phyloP scores from a whole-genome alignment of 1,140 invertebrate species.

The Meloidogyne chitwoodi region DNA sequence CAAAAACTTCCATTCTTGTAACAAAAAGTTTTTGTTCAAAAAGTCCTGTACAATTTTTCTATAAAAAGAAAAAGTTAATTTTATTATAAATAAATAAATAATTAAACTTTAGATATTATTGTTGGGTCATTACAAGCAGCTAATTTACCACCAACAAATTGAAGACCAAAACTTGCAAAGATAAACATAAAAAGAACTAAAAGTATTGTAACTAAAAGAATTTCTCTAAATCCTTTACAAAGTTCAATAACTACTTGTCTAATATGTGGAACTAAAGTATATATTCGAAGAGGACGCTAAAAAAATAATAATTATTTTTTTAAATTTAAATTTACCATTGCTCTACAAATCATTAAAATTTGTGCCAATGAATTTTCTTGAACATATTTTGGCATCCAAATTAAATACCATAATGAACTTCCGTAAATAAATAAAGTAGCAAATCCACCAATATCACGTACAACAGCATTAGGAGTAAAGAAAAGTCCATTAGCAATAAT shows the following conservation, averaged over 20 bases:
- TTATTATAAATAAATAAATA: neutral
- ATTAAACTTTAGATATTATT: constrained; percentile 10
- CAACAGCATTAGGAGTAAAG: constrained; percentile 96
- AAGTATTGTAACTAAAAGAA: constrained; percentile 88
- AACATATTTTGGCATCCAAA: constrained; percentile 89
- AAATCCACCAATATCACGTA: constrained; percentile 92
- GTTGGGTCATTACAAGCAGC: constrained; percentile 37
- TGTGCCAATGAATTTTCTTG: constrained; percentile 86
- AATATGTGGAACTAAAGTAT: constrained; percentile 98
- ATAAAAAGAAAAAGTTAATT: constrained; percentile 35
- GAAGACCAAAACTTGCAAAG: constrained; percentile 96
- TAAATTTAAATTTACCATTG: constrained; percentile 66
- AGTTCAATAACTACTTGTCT: constrained; percentile 98
- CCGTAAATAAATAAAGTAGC: constrained; percentile 91
- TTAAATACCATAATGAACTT: constrained; percentile 76
- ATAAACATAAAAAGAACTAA: constrained; percentile 96
- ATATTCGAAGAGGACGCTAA: constrained; percentile 84
- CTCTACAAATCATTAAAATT: constrained; percentile 89
- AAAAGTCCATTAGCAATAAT: constrained; percentile 94
- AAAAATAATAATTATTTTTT: neutral
- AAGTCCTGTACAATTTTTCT: constrained; percentile 89
- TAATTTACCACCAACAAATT: constrained; percentile 87
- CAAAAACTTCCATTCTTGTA: constrained; percentile 88
- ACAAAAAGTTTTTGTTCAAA: constrained; percentile 91
- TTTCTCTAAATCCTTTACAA: constrained; percentile 97